Base-by-base conservation (phyloP, 2,888 invertebrate genomes). In the Meiosimyza platycephala region DNA sequence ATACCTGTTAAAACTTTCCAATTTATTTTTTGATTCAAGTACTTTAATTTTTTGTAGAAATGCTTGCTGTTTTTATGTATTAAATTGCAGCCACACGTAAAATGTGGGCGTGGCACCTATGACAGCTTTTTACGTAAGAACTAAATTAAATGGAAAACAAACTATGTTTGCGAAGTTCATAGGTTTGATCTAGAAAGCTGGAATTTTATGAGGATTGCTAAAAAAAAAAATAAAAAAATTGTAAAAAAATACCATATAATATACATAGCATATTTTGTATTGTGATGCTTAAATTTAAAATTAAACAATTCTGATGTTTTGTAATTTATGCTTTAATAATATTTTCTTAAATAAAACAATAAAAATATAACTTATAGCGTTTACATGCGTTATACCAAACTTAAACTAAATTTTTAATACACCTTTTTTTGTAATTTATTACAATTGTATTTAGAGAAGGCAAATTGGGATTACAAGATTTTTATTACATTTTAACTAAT, bases 281-380 rank as follows among this genome's bases (percentile, higher is more conserved):
- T 28, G 28, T 28, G 28, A 28, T 40, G 40, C 40, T 40, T 55
- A 12, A 55, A 55, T 15, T 55, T 5, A 50, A 64, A 48, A 64
- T 1, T 55, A 66, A 22, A 22, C 9, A 66, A 66, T 28, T 15
- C 54, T 6, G 2, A 13, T 11, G 5, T 59, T 52, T 22, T 52
- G 52, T 54, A 55, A 63, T 16, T 51, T 15, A 16, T 54, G 40
- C 60, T 11, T 57, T 67, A 47, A 47, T 54, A 54, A 62, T 62
- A n/a, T 50, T 63, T 70, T 60, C 50, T 72, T 70, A 62, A 73
- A 68, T 51, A 72, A 72, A 68, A 68, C 59, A 57, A 3, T 57
- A 22, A 18, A 62, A 16, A 7, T 47, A 48, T 47, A 63, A 28
- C 33, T 40, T 47, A 47, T 12, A 62, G 40, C 62, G 40, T 62